Evolutionary conservation across 2,888 invertebrate genomes (phyloP), one percentile per base, ranked within the genome.

Genomic region (Sarcophaga carnaria): DNA sequence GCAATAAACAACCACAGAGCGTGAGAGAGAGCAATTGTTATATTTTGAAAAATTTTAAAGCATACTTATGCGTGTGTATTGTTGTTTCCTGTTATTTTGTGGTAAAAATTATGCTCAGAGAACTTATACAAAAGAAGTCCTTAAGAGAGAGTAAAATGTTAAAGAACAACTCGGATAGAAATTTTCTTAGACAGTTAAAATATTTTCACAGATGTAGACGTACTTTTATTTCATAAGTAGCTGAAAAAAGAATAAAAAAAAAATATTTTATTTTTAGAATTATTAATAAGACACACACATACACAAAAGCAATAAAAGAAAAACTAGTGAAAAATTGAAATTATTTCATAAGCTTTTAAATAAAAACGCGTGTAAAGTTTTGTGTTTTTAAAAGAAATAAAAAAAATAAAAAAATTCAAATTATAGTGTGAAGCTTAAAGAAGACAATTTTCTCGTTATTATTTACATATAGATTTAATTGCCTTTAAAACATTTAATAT

Each of bases 181-280:
- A 37, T 71, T 80, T 81, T 84, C 87, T 80, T 88, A 91, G 90
- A 91, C 88, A 89, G 90, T 89, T 81, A 88, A 89, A 85, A 90
- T 89, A 89, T 89, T 91, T 92, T 91, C 90, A 89, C 83, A 89
- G 89, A 91, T 90, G 90, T 84, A 89, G 89, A 90, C 90, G 90
- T 89, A 76, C 63, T 71, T 49, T 69, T 80, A 80, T 80, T 85
- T 85, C 70, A 83, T 74, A 78, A 70, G 80, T 72, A 66, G 79
- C 59, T 75, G 74, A 49, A 49, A 49, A 49, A 49, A 14, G 37
- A 8, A 37, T 6, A 37, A 37, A 37, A 37, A 37, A 37, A 37
- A 37, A 6, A 8, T 37, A 64, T 11, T 62, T 78, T 64, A 76
- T 80, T 83, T 80, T 66, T 63, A 72, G 59, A 80, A 77, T 75